Percentiles rank a stretch among this genome's conserved stretches.
These are phyloP conservation scores for Scrobipalpa costella DNA, from an alignment of 2,888 invertebrate species.

Conservation along the genomic window DNA sequence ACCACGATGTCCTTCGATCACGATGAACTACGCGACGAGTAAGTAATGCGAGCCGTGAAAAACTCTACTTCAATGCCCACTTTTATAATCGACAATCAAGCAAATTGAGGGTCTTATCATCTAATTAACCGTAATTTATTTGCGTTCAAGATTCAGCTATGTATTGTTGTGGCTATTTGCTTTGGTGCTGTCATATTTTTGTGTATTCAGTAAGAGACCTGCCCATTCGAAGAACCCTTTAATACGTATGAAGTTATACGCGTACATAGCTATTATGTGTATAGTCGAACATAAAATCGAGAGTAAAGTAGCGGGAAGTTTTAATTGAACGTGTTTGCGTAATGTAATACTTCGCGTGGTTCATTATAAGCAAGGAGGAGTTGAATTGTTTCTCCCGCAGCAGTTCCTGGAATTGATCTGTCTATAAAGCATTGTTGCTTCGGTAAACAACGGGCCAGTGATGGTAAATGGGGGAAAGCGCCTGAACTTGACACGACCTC, in stretches of 20 bases:
- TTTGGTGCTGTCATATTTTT: neutral
- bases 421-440: slow-evolving; percentile 37
- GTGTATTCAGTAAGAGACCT: neutral
- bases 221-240: neutral
- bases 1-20: slow-evolving; percentile 81
- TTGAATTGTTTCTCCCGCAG: neutral
- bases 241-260: neutral
- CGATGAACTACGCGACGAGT: slow-evolving; percentile 87
- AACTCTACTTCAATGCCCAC: neutral
- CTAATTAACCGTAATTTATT: slow-evolving; percentile 22
- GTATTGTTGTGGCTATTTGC: neutral
- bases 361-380: neutral
- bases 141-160: neutral
- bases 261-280: slow-evolving; percentile 1
- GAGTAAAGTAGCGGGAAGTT: slow-evolving; percentile 27
- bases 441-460: slow-evolving; percentile 47
- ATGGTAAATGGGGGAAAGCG: slow-evolving; percentile 49
- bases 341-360: neutral
- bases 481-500: slow-evolving; percentile 53
- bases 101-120: slow-evolving; percentile 9
- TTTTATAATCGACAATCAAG: neutral
- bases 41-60: slow-evolving; percentile 62
- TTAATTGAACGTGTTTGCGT: slow-evolving; percentile 28
- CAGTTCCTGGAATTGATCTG: neutral
- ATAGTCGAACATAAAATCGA: slow-evolving; percentile 20